Evolutionary conservation across 2,113 vertebrate species (phyloP).

Genomic region (Vidua chalybeata): DNA sequence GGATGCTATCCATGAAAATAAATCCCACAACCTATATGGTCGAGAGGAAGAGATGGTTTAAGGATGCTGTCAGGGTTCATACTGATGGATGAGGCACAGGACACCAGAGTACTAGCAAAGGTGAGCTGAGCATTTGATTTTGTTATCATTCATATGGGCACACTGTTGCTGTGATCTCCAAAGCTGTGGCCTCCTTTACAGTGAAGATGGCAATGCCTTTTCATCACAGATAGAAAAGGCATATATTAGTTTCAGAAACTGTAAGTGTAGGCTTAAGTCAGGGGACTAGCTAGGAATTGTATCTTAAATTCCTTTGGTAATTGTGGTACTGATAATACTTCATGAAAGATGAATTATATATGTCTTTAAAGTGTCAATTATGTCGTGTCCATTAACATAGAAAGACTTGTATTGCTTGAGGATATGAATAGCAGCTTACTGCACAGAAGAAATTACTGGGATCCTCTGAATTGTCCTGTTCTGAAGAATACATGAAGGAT

Average conservation of each 20-base stretch:
- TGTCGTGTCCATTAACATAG: neutral
- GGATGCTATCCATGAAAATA: neutral
- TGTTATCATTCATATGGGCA: neutral
- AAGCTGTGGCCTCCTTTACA: neutral
- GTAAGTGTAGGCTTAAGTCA: neutral
- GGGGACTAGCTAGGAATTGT: neutral
- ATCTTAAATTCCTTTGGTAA: neutral
- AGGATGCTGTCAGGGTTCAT: neutral
- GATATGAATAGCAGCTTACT: neutral
- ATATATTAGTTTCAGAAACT: neutral
- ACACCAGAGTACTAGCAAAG: neutral
- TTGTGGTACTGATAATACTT: neutral
- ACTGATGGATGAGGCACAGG: neutral
- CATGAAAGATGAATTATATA: neutral
- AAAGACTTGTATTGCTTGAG: neutral
- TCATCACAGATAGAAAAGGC: neutral
- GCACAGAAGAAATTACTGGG: neutral
- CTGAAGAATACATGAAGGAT: neutral
- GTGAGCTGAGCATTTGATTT: neutral
- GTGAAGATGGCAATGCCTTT: neutral
- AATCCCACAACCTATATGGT: rapidly evolving
- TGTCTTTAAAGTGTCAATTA: neutral
- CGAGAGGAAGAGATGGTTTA: neutral
- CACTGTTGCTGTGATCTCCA: neutral
- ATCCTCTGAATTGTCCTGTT: neutral